Percentiles rank a stretch among this genome's conserved stretches.
These are phyloP conservation scores for Paguma larvata DNA, from an alignment of 2,797 vertebrate genomes.

Conservation along the genomic window DNA sequence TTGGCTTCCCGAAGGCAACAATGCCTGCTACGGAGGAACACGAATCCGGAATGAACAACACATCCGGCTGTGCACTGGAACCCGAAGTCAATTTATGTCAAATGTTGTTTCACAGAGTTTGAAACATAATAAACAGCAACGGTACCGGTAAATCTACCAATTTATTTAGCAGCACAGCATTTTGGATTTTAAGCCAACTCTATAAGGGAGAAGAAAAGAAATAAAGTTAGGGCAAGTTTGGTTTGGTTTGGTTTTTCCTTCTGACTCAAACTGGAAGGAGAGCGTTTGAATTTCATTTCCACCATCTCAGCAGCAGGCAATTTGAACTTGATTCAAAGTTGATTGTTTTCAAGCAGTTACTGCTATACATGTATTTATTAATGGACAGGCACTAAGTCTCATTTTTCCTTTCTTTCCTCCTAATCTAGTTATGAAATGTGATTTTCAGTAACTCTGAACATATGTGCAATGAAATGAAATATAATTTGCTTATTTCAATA, in stretches of 20 bases:
- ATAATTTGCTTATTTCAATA: slow-evolving; percentile 63
- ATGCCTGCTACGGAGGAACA: slow-evolving; percentile 24
- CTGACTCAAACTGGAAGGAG: slow-evolving; percentile 47
- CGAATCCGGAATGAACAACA: slow-evolving; percentile 68
- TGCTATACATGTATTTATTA: slow-evolving; percentile 58
- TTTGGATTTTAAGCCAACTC: slow-evolving; percentile 55
- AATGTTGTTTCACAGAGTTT: slow-evolving; percentile 58
- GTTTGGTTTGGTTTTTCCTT: background rate
- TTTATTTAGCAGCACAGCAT: slow-evolving; percentile 57
- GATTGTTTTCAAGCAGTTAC: slow-evolving; percentile 71
- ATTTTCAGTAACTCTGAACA: slow-evolving; percentile 69
- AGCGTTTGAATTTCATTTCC: slow-evolving; percentile 71
- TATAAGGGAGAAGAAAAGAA: slow-evolving; percentile 52
- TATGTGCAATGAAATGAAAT: slow-evolving; percentile 44
- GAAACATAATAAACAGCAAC: slow-evolving; percentile 75
- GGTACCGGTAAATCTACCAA: slow-evolving; percentile 58
- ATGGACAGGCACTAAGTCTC: slow-evolving; percentile 19
- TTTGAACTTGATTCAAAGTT: slow-evolving; percentile 74
- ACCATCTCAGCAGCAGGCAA: slow-evolving; percentile 54
- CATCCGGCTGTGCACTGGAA: slow-evolving; percentile 62
- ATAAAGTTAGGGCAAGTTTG: background rate
- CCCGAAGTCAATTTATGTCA: slow-evolving; percentile 74
- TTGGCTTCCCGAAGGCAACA: slow-evolving; percentile 56
- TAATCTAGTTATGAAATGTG: slow-evolving; percentile 68
- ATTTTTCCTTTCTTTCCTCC: slow-evolving; percentile 66